Evolutionary conservation across 2,113 vertebrate species (phyloP), one percentile per base, ranked within the genome.

Genomic region (Nematolebias whitei): DNA sequence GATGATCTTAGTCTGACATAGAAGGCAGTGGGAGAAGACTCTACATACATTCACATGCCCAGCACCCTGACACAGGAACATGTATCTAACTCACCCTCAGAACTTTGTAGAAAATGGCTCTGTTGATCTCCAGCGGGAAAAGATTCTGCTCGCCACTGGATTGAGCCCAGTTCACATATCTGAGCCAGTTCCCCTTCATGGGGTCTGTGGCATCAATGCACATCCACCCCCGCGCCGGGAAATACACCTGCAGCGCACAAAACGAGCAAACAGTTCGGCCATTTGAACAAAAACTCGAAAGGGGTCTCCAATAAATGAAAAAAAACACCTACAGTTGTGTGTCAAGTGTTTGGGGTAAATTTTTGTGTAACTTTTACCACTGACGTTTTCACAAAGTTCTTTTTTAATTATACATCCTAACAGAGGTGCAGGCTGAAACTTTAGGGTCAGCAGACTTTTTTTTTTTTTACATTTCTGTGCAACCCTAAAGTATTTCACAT

Each of bases 191-290:
- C 18, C 96, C 96, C 66, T 96, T 96, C 82, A 88, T 74, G 1
- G 96, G 96, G 66, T 98, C 96, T 0, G 96, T 96, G 80, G 97
- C 96, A 35, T 98, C 96, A 2, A 98, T 92, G 85, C 97, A 98
- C 96, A 97, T 96, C 95, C 96, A 98, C 4, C 96, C 96, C 78
- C 95, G 64, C 22, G 95, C 92, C 8, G 96, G 96, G 79, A 96
- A 98, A 77, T 98, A 97, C 0, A 97, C 95, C 96, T 86, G 66
- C 54, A 44, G 63, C 13, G 1, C 18, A n/a, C n/a, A 10, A 47
- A 20, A 45, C 1, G 2, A n/a, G 6, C 8, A n/a, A 9, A 19
- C 43, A n/a, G 4, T 44, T 18, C 16, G 2, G 40, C 3, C 12
- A 3, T 43, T n/a, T 44, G 32, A 10, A n/a, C n/a, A 29, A 29